A percentile compares a stretch with the other conserved stretches of the same genome.
Conservation (phyloP, 2,888 invertebrate genomes). For the Eupithecia abbreviata region DNA sequence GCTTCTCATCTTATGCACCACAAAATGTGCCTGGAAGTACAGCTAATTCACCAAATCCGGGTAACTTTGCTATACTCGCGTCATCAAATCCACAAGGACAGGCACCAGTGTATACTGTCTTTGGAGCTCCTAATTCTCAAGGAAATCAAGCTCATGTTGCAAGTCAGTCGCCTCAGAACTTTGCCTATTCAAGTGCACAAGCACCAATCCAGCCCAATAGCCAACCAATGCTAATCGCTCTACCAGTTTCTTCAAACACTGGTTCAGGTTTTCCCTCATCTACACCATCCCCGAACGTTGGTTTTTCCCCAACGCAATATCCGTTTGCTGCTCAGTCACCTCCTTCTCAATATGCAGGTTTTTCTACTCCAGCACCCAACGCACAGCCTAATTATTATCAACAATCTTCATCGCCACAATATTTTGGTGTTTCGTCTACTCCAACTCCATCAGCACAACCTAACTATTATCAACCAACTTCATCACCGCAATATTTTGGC, state of each 20-base stretch:
- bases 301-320: conserved; percentile 5
- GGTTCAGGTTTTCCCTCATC: not conserved
- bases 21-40: not conserved
- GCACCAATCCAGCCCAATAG: not conserved
- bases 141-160: conserved; percentile 9
- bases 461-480: conserved; percentile 46
- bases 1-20: not conserved
- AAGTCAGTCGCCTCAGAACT: conserved; percentile 8
- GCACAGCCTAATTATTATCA: conserved; percentile 5
- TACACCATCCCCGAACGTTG: conserved; percentile 1
- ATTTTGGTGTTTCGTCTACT: conserved; percentile 17
- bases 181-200: not conserved
- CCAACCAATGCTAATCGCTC: conserved; percentile 4
- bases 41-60: not conserved
- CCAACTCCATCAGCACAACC: conserved; percentile 33
- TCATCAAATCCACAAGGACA: conserved; percentile 10
- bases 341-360: conserved; percentile 1
- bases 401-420: conserved; percentile 4
- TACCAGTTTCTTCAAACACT: conserved; percentile 9
- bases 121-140: conserved; percentile 9
- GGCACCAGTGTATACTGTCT: conserved; percentile 5
- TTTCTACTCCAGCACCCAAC: not conserved
- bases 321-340: conserved; percentile 11
- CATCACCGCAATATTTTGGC: conserved; percentile 19
- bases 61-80: conserved; percentile 9